Base-by-base conservation (phyloP, 1,140 invertebrate genomes). In the Amyelois transitella region DNA sequence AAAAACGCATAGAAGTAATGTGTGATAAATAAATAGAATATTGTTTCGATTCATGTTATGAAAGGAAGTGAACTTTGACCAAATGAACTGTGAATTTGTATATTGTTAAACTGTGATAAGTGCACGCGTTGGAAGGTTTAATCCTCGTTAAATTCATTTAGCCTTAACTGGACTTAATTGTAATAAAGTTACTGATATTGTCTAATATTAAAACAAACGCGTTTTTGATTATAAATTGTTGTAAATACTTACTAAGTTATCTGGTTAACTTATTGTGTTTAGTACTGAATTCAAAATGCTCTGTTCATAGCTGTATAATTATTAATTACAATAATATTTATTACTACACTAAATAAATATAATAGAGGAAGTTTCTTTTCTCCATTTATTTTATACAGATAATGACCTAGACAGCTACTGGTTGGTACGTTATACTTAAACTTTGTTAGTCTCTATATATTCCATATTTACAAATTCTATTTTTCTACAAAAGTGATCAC, bases 261-360 rank as follows among this genome's bases (percentile, higher is more conserved):
- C 52, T 45, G 53, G 61, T 51, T 58, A 43, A 51, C 58, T 53
- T 19, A 38, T 52, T 28, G 50, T 69, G 64, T 59, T 65, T 56
- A 69, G 43, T 62, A 62, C 61, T 57, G 32, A 38, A 66, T 18
- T 63, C 25, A 56, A 64, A 60, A 64, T 66, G 60, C 62, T 69
- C 62, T 81, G 75, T 81, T 75, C 53, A 84, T 81, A 81, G 74
- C 63, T 77, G 53, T 67, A 58, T 75, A 69, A 58, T 64, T 70
- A 60, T 22, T 24, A 66, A 70, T 67, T 62, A 62, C 50, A 60
- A 64, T 60, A 38, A 38, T 38, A 6, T 38, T 38, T 38, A 38
- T 14, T 38, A 38, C 32, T n/a, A 14, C 17, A 38, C 32, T 38
- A 6, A 38, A 58, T 47, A 18, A 52, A 57, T 32, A 45, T 20